A percentile compares a stretch with the other conserved stretches of the same genome.
Conservation (phyloP, 2,797 vertebrate genomes). For the Thamnophis elegans region DNA sequence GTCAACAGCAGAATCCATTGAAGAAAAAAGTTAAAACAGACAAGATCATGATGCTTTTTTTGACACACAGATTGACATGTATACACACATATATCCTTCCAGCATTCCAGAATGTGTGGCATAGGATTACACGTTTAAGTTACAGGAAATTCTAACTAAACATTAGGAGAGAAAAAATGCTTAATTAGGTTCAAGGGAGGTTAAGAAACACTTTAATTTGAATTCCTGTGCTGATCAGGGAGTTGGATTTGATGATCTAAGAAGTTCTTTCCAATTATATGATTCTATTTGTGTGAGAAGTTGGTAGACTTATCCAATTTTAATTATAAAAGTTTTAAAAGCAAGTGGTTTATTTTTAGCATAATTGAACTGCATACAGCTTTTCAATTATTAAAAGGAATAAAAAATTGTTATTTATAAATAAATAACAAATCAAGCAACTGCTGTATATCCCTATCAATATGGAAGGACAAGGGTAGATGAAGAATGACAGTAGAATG, state of each 20-base stretch:
- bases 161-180: background rate
- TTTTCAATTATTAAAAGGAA: background rate
- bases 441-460: background rate
- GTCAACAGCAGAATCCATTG: background rate
- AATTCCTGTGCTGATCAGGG: background rate
- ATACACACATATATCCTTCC: background rate
- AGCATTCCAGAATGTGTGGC: background rate
- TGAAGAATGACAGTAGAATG: background rate
- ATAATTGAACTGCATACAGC: background rate
- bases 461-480: background rate
- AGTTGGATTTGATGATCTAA: background rate
- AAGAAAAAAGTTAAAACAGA: background rate
- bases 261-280: background rate
- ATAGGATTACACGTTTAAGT: background rate
- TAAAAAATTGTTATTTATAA: background rate
- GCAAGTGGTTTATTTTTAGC: background rate
- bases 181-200: background rate
- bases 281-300: background rate
- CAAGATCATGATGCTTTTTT: background rate
- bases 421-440: background rate
- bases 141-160: background rate
- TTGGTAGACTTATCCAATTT: background rate
- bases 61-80: background rate
- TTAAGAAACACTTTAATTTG: background rate
- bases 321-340: background rate